These are phyloP conservation scores for Dendrocincla fuliginosa DNA, from an alignment of 2,797 vertebrate species.

Conservation along the genomic window DNA sequence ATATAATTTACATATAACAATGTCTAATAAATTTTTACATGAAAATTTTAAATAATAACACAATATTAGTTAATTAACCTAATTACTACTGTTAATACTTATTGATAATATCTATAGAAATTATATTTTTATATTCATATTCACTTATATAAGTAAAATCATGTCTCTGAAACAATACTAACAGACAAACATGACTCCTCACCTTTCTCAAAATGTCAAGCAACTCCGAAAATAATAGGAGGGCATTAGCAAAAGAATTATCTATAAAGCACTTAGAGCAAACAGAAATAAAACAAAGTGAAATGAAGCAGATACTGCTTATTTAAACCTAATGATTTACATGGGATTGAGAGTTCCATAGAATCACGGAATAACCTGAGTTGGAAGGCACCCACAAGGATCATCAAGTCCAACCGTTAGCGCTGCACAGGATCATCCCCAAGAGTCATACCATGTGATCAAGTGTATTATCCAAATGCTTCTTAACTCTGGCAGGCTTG, in stretches of 20 bases:
- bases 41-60: too few relatives aligned
- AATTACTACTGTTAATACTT: neutral
- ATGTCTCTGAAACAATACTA: neutral
- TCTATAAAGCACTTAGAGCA: neutral
- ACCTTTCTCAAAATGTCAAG: neutral
- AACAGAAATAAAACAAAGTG: neutral
- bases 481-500: neutral
- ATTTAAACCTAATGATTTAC: neutral
- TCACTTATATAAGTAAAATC: neutral
- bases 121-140: neutral
- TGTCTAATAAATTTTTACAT: neutral
- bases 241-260: neutral
- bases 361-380: neutral
- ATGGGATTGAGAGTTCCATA: neutral
- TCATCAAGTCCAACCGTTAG: too few relatives aligned
- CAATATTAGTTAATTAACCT: neutral
- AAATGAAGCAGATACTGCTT: neutral
- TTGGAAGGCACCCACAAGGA: neutral
- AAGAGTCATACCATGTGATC: neutral
- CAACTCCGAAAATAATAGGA: neutral
- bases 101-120: neutral
- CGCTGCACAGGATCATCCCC: neutral
- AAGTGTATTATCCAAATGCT: fast-evolving
- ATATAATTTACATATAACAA: neutral
- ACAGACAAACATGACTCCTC: neutral